Evolutionary conservation across 2,113 vertebrate species (phyloP), one percentile per base, ranked within the genome.

Genomic region (Centropus bengalensis): DNA sequence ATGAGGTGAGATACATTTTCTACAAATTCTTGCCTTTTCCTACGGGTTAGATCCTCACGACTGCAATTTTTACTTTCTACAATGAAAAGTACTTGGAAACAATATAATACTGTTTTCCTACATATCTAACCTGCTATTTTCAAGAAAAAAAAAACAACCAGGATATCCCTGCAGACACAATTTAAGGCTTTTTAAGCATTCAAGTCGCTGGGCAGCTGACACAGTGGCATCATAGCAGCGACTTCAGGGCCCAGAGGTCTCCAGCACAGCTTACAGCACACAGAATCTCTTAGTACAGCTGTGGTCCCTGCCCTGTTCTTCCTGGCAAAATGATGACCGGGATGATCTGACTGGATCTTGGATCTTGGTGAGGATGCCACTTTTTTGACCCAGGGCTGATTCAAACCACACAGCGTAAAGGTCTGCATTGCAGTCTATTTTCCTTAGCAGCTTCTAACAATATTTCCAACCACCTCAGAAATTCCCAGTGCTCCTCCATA

Each of bases 321-420:
- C 86, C 33, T 93, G 93, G 44, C 54, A 66, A 74, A 96, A 79
- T 44, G 62, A 52, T 63, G 88, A 80, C 36, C 2, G 11, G 60
- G 97, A 91, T 79, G 79, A 94, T 83, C 91, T 95, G 64, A 97
- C 81, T 83, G 96, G 94, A 62, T 88, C 95, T 81, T 91, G 94
- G 54, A 96, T 96, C 70, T 96, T 54, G 2, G 71, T 95, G 75
- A 97, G 77, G 54, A 94, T 42, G 58, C 45, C 63, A 42, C 93
- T 88, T 92, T 97, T 97, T 88, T 96, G 63, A 47, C 95, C 92
- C 83, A 97, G 91, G 81, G 96, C 55, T 9, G 85, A 90, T 66
- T 97, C 62, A 40, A 95, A 96, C 69, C 89, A 89, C 8, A 90
- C 70, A 80, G 96, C 55, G 15, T 91, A 97, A 68, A 96, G 92